Percentiles rank a stretch among this genome's conserved stretches.
phyloP scores from a whole-genome alignment of 2,888 invertebrate species.

The Drosophila nr. medialis region DNA sequence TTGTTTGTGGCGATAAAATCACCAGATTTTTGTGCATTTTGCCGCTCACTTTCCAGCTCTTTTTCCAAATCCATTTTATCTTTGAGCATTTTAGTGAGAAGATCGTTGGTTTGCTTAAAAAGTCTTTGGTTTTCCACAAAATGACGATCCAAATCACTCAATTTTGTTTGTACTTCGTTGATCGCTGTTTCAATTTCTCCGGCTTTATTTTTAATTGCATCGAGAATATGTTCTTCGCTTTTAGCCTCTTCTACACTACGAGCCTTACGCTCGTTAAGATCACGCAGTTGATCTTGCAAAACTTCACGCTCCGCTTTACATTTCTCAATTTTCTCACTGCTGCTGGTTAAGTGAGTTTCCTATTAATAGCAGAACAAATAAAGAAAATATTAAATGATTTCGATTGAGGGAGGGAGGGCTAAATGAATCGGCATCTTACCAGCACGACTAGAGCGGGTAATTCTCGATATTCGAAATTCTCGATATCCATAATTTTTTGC shows the following conservation, averaged over 20 bases:
- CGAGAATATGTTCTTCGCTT: constrained; percentile 66
- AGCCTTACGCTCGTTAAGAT: constrained; percentile 63
- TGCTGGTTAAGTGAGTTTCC: constrained; percentile 56
- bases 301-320: constrained; percentile 81
- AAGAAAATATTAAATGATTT: neutral
- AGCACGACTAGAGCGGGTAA: constrained; percentile 80
- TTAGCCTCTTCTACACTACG: constrained; percentile 44
- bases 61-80: constrained; percentile 28
- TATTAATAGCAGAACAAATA: constrained; percentile 2
- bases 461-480: constrained; percentile 81
- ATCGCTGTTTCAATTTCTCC: constrained; percentile 62
- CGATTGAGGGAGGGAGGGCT: neutral
- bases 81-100: constrained; percentile 32
- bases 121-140: constrained; percentile 48
- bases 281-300: constrained; percentile 81
- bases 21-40: constrained; percentile 73
- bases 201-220: constrained; percentile 84
- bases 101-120: constrained; percentile 43
- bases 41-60: constrained; percentile 41
- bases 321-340: constrained; percentile 61
- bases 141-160: constrained; percentile 58
- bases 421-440: constrained; percentile 57
- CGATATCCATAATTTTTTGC: constrained; percentile 76
- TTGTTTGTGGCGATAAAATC: constrained; percentile 81
- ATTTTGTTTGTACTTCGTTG: constrained; percentile 58